Evolutionary conservation across 2,113 vertebrate genomes (phyloP).

Genomic region (Phyllopteryx taeniolatus): DNA sequence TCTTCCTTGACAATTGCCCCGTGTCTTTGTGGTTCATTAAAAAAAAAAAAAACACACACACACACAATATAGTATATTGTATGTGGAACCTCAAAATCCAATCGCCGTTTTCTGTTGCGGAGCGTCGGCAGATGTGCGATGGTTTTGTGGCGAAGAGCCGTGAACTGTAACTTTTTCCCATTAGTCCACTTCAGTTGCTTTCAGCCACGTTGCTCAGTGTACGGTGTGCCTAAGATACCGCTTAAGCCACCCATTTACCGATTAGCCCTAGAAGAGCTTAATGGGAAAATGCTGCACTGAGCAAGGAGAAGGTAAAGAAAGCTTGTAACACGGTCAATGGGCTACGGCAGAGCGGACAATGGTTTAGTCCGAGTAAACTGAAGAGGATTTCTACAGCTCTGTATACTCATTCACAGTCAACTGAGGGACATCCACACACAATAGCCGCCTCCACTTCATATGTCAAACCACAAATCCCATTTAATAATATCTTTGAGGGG

Average conservation of each 20-base stretch:
- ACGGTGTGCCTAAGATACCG: neutral
- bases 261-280: constrained; percentile 30
- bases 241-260: neutral
- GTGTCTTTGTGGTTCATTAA: too few species aligned
- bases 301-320: constrained; percentile 23
- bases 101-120: neutral
- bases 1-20: too few species aligned
- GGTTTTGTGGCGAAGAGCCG: too few species aligned
- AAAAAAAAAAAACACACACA: too few species aligned
- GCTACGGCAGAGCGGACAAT: constrained; percentile 56
- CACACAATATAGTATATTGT: too few species aligned
- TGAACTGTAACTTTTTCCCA: neutral
- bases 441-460: constrained; percentile 56
- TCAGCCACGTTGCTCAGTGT: neutral
- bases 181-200: neutral
- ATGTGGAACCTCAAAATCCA: neutral
- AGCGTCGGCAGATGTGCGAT: neutral
- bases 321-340: constrained; percentile 30
- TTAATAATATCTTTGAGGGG: constrained; percentile 68
- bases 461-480: constrained; percentile 67
- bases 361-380: constrained; percentile 64
- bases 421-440: constrained; percentile 49
- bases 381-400: constrained; percentile 56
- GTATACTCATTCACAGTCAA: constrained; percentile 43
- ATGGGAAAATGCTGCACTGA: constrained; percentile 3